phyloP scores from a whole-genome alignment of 92 coral and sea anemone species.

The Zoanthus gigantus region DNA sequence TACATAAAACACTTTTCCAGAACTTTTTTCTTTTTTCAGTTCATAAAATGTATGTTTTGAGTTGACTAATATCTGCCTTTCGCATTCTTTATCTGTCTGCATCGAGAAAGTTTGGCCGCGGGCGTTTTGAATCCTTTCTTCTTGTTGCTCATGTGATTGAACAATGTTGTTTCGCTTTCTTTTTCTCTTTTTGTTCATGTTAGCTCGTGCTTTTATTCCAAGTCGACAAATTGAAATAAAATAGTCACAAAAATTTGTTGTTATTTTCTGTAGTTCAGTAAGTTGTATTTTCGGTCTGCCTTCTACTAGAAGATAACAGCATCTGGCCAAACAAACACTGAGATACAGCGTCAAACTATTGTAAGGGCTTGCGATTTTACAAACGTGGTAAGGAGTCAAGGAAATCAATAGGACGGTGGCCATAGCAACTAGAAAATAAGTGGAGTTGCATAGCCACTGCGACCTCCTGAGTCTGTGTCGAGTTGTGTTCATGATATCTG shows the following conservation, averaged over 20 bases:
- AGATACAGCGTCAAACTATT: constrained; percentile 17
- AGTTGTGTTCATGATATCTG: not conserved
- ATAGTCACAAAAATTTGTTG: not conserved
- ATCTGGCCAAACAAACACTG: constrained; percentile 17
- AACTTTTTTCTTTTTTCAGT: not conserved
- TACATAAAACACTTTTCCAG: constrained; percentile 24
- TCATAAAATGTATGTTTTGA: not conserved
- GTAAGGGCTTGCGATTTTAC: constrained; percentile 17
- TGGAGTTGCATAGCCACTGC: constrained; percentile 16
- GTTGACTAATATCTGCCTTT: not conserved
- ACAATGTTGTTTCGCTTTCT: not conserved
- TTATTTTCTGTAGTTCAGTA: not conserved
- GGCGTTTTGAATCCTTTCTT: not conserved
- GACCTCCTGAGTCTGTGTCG: not conserved
- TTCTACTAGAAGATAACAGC: constrained; percentile 18
- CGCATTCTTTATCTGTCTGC: not conserved
- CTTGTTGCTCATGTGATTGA: not conserved
- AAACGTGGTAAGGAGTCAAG: constrained; percentile 24
- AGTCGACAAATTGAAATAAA: not conserved
- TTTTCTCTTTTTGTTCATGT: not conserved
- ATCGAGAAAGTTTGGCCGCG: not conserved
- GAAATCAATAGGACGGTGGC: not conserved
- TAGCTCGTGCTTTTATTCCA: not conserved
- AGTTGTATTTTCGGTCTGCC: constrained; percentile 20
- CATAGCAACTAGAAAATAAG: not conserved